A percentile compares a stretch with the other conserved stretches of the same genome.
These are phyloP conservation scores for Drosophila varians DNA, from an alignment of 1,140 invertebrate species.

Conservation along the genomic window DNA sequence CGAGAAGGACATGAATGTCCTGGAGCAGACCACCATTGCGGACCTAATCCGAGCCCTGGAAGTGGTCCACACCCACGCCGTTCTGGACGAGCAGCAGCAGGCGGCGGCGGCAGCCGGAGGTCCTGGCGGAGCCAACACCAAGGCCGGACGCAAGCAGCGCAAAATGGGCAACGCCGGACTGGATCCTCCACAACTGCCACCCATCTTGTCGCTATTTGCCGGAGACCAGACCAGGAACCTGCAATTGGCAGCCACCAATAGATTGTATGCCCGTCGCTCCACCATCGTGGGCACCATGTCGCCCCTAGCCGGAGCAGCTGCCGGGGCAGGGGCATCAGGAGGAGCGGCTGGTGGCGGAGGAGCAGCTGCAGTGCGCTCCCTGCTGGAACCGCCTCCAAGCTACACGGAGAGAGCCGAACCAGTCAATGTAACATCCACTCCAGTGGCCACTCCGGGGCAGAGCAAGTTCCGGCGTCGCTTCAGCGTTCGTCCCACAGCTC, in stretches of 20 bases:
- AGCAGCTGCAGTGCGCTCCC: constrained; percentile 6
- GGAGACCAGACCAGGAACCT: constrained; percentile 60
- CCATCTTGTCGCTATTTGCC: constrained; percentile 71
- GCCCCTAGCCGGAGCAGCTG: constrained; percentile 6
- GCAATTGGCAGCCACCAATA: constrained; percentile 67
- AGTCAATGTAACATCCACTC: neutral
- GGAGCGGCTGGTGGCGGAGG: neutral
- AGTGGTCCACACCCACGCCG: constrained; percentile 85
- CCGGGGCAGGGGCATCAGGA: neutral
- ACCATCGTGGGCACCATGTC: constrained; percentile 79
- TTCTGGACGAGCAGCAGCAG: constrained; percentile 66
- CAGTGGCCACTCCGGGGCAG: constrained; percentile 2
- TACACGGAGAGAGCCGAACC: constrained; percentile 52
- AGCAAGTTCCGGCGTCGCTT: constrained; percentile 79
- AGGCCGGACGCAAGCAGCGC: constrained; percentile 73
- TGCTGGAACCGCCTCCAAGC: constrained; percentile 72
- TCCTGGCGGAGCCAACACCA: neutral
- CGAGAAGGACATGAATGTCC: constrained; percentile 85
- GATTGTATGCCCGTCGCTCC: constrained; percentile 71
- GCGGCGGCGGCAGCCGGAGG: neutral
- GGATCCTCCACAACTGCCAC: constrained; percentile 80
- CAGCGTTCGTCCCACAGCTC: constrained; percentile 76
- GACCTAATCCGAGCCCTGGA: constrained; percentile 89
- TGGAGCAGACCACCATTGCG: constrained; percentile 90
- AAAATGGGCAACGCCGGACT: constrained; percentile 86